These are phyloP conservation scores for Oligia fasciuncula DNA, from an alignment of 2,888 invertebrate species.

Conservation along the genomic window DNA sequence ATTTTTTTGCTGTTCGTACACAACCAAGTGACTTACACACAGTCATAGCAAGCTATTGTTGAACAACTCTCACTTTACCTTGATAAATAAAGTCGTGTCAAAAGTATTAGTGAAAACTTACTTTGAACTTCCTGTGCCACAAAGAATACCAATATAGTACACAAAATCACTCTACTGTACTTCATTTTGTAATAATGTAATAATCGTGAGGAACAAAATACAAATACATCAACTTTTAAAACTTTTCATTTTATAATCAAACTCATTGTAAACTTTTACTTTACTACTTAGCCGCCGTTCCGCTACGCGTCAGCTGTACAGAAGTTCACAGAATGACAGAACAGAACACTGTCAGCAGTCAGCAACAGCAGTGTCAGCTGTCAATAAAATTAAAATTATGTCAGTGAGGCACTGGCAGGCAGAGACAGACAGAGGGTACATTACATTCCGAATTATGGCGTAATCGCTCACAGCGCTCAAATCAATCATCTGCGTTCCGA, in stretches of 20 bases:
- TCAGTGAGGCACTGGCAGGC: background rate
- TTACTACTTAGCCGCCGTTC: background rate
- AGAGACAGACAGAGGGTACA: background rate
- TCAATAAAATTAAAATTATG: slow-evolving; percentile 3
- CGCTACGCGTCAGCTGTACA: slow-evolving; percentile 38
- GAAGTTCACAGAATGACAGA: too few species aligned
- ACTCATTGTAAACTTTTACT: slow-evolving; percentile 36
- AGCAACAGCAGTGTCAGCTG: slow-evolving; percentile 23
- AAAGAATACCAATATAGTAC: slow-evolving; percentile 70
- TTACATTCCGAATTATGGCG: too few species aligned
- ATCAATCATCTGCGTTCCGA: too few species aligned
- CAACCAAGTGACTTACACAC: slow-evolving; percentile 25
- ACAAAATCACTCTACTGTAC: slow-evolving; percentile 67
- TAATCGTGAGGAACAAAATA: slow-evolving; percentile 47
- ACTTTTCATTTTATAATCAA: slow-evolving; percentile 68
- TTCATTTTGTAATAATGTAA: slow-evolving; percentile 74
- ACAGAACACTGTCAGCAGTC: too few species aligned
- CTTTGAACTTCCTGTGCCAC: slow-evolving; percentile 77
- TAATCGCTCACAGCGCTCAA: too few species aligned
- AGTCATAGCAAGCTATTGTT: slow-evolving; percentile 42
- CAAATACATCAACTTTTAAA: slow-evolving; percentile 67
- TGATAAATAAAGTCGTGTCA: slow-evolving; percentile 79
- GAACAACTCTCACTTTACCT: slow-evolving; percentile 87
- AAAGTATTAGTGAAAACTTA: slow-evolving; percentile 77
- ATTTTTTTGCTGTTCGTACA: slow-evolving; percentile 13